Conservation (phyloP, 2,888 invertebrate genomes). For the Clitarchus hookeri region DNA sequence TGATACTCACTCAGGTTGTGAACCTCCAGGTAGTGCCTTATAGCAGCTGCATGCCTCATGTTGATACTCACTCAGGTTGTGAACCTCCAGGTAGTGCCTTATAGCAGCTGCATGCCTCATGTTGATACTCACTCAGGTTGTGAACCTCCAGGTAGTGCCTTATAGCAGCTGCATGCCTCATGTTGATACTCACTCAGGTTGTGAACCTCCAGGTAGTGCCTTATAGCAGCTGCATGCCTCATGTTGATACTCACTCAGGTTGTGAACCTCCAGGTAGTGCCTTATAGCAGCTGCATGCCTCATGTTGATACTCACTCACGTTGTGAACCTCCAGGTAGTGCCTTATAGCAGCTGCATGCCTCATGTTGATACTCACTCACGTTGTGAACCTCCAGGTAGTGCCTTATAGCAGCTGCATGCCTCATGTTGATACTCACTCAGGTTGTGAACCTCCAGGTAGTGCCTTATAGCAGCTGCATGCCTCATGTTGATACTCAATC, state of each 20-base stretch:
- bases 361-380: no score
- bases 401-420: neutral
- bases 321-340: conserved; percentile 55
- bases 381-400: conserved; percentile 56
- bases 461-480: neutral
- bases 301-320: no score
- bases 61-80: conserved; percentile 52
- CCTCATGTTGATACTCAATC: no score
- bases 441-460: conserved; percentile 56
- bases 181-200: conserved; percentile 47
- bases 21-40: conserved; percentile 52
- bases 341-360: neutral
- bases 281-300: neutral
- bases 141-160: conserved; percentile 53
- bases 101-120: neutral
- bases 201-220: conserved; percentile 54
- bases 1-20: conserved; percentile 53
- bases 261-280: conserved; percentile 56
- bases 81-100: conserved; percentile 53
- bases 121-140: conserved; percentile 52
- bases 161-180: neutral
- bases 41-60: neutral
- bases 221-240: neutral
- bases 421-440: no score
- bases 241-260: no score